Evolutionary conservation across 2,797 vertebrate genomes (phyloP), one percentile per base, ranked within the genome.

Genomic region (Chaetophractus vellerosus): DNA sequence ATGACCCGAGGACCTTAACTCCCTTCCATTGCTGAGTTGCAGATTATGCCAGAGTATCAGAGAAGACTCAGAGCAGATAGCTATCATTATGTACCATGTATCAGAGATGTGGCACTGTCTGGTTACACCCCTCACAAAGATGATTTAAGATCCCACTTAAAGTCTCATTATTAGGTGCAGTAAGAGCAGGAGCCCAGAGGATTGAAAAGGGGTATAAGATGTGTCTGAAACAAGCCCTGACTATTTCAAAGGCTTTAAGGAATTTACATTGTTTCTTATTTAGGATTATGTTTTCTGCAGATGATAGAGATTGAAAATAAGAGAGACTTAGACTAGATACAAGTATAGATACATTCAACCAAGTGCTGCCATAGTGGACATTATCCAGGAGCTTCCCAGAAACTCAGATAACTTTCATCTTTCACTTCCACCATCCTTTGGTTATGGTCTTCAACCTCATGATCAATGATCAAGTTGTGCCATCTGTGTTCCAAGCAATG

Each of bases 31-130:
- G 69, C 33, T 21, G 31, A 38, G 41, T 57, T 45, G 11, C 31
- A 55, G 41, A 41, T 66, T 50, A 36, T 59, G 33, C 12, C 24
- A 9, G 33, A 59, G 33, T 33, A 19, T 16, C 55, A 31, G 50
- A 28, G 36, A 14, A 48, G 21, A 21, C 48, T 10, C 5, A 4
- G 36, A 16, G n/a, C 26, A 45, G 52, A 28, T 11, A 23, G 15
- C 9, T 24, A 0, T 57, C 55, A n/a, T 28, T 5, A 4, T 23
- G 36, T 15, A 12, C 36, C 24, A 41, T 9, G 31, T 45, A 10
- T 11, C 23, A 23, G 7, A 23, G 5, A 5, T 0, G 11, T 12
- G 4, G 36, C 16, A 26, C 38, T 28, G 2, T 48, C 45, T 10
- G 7, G 24, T 24, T 8, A 48, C 45, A 36, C 59, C 18, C n/a